phyloP scores from a whole-genome alignment of 2,113 vertebrate species.

The Nanorana parkeri region DNA sequence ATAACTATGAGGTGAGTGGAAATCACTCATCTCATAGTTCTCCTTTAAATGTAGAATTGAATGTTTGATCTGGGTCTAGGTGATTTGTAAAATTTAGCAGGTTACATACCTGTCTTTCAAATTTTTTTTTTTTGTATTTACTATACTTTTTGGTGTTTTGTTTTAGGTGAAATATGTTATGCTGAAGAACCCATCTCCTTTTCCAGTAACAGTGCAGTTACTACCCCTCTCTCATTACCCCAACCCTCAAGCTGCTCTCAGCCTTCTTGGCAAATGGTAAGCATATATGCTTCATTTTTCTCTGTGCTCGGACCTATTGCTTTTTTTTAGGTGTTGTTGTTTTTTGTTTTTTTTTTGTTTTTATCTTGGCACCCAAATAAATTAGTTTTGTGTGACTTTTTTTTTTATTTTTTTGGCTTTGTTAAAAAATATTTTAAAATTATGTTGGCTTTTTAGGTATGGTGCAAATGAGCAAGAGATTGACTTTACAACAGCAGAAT shows the following conservation, averaged over 20 bases:
- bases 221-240: conserved; percentile 87
- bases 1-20: no score
- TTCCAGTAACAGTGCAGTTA: conserved; percentile 89
- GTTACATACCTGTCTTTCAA: no score
- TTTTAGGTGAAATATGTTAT: conserved; percentile 85
- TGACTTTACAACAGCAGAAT: conserved; percentile 90
- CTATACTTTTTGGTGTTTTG: background rate
- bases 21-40: no score
- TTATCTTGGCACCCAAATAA: background rate
- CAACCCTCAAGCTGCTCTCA: conserved; percentile 81
- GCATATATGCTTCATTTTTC: background rate
- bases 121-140: no score
- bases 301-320: no score
- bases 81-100: no score
- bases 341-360: no score
- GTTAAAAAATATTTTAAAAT: no score
- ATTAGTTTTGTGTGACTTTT: background rate
- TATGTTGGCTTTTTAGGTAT: conserved; percentile 76
- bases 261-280: conserved; percentile 91
- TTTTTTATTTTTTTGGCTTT: background rate
- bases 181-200: conserved; percentile 89
- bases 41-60: no score
- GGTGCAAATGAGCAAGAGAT: conserved; percentile 80
- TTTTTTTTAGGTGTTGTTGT: no score
- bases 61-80: no score